Evolutionary conservation across 2,797 vertebrate genomes (phyloP).

Genomic region (Coranthus polyacanthus): DNA sequence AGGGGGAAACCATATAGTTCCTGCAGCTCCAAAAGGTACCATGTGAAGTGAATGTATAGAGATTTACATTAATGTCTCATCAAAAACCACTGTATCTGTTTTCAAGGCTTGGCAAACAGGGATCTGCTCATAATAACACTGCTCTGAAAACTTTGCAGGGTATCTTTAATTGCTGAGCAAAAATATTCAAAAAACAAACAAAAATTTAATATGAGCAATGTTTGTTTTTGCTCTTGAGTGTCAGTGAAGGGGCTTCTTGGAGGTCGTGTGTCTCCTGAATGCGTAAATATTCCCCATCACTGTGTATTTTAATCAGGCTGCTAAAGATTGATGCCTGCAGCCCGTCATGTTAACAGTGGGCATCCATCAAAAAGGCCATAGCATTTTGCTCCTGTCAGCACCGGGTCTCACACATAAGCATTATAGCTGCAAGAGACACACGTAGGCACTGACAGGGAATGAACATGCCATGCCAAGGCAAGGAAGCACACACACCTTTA

Average conservation of each 20-base stretch:
- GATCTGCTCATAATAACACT: too few relatives aligned
- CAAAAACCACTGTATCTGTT: too few relatives aligned
- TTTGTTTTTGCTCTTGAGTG: background rate
- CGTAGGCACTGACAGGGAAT: background rate
- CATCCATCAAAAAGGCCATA: constrained; percentile 61
- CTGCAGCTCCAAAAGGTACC: too few relatives aligned
- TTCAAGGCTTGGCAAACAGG: too few relatives aligned
- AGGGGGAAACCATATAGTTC: too few relatives aligned
- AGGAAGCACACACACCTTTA: background rate
- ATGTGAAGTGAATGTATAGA: too few relatives aligned
- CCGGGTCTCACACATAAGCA: constrained; percentile 37
- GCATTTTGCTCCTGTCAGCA: constrained; percentile 64
- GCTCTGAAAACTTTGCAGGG: too few relatives aligned
- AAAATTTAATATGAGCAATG: background rate
- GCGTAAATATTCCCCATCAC: constrained; percentile 58
- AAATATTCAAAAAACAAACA: background rate
- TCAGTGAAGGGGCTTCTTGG: background rate
- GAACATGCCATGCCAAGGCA: background rate
- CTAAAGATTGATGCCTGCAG: constrained; percentile 56
- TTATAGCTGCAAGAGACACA: constrained; percentile 15
- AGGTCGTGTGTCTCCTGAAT: constrained; percentile 16
- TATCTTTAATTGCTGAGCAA: background rate
- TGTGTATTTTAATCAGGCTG: constrained; percentile 71
- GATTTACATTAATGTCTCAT: too few relatives aligned
- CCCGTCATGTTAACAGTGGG: constrained; percentile 54